Conservation (phyloP, 2,797 vertebrate genomes). For the Pangasius krempfi region DNA sequence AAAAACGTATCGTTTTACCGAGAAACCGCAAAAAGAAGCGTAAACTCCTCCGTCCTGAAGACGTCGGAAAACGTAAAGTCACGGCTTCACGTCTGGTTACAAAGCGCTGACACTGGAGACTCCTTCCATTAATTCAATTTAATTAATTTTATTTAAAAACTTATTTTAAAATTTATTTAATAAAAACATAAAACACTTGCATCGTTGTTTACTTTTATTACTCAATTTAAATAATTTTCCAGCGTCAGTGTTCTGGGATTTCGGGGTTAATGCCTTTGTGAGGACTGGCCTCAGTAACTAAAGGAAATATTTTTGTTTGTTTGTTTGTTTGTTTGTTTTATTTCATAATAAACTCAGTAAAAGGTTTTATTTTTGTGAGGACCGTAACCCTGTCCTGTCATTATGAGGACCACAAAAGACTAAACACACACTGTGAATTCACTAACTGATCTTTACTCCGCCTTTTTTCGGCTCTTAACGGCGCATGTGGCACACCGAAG, state of each 20-base stretch:
- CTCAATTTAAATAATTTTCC: neutral
- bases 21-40: neutral
- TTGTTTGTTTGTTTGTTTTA: neutral
- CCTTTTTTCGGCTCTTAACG: neutral
- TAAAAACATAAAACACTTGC: no score
- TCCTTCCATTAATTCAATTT: no score
- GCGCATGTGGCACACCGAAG: neutral
- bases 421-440: neutral
- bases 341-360: neutral
- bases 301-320: neutral
- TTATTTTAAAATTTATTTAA: no score
- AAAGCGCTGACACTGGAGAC: neutral
- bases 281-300: no score
- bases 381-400: neutral
- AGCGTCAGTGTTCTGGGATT: neutral
- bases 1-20: neutral
- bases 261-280: neutral
- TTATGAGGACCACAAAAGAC: neutral
- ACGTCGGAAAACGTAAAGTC: no score
- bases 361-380: neutral
- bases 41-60: no score
- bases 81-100: no score
- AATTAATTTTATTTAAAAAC: no score
- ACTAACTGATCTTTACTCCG: neutral
- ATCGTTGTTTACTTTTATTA: no score